Percentiles rank a stretch among this genome's conserved stretches.
Evolutionary conservation across 2,797 vertebrate species (phyloP).

Genomic region (Bovichtus variegatus): DNA sequence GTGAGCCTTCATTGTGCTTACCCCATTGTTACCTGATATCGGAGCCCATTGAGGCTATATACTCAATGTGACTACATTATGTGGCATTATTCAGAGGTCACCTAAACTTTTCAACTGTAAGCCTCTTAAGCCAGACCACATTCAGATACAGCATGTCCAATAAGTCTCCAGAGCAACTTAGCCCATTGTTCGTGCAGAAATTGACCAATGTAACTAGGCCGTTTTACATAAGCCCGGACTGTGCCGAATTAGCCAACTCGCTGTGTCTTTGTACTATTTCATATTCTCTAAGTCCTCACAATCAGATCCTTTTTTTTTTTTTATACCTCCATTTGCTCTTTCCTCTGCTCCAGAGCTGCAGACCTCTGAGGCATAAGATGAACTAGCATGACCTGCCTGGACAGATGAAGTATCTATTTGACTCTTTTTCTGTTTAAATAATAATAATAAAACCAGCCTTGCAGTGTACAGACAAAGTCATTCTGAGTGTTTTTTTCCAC

Average conservation of each 20-base stretch:
- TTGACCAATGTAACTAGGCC: slow-evolving; percentile 84
- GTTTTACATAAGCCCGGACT: slow-evolving; percentile 82
- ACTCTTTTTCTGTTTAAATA: slow-evolving; percentile 8
- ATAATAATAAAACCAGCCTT: slow-evolving; percentile 44
- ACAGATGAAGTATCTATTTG: slow-evolving; percentile 49
- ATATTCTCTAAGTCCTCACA: slow-evolving; percentile 77
- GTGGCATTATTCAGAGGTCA: slow-evolving; percentile 85
- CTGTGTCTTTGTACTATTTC: slow-evolving; percentile 80
- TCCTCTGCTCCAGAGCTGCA: slow-evolving; percentile 48
- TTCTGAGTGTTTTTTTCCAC: neutral
- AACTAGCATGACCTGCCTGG: slow-evolving; percentile 57
- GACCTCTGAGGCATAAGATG: slow-evolving; percentile 62
- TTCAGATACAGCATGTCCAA: slow-evolving; percentile 84
- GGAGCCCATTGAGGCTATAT: slow-evolving; percentile 71
- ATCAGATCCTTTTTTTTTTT: slow-evolving; percentile 78
- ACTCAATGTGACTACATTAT: slow-evolving; percentile 76
- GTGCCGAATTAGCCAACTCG: slow-evolving; percentile 78
- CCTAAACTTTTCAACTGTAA: slow-evolving; percentile 85
- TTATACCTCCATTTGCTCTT: slow-evolving; percentile 69
- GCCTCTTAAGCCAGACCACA: slow-evolving; percentile 86
- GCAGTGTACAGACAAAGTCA: slow-evolving; percentile 15
- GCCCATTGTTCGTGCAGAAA: slow-evolving; percentile 82
- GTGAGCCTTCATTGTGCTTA: slow-evolving; percentile 57
- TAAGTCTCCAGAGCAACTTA: slow-evolving; percentile 82
- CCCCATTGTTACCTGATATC: slow-evolving; percentile 73